phyloP scores from a whole-genome alignment of 2,888 invertebrate species.

The Branchipolynoe longqiensis region DNA sequence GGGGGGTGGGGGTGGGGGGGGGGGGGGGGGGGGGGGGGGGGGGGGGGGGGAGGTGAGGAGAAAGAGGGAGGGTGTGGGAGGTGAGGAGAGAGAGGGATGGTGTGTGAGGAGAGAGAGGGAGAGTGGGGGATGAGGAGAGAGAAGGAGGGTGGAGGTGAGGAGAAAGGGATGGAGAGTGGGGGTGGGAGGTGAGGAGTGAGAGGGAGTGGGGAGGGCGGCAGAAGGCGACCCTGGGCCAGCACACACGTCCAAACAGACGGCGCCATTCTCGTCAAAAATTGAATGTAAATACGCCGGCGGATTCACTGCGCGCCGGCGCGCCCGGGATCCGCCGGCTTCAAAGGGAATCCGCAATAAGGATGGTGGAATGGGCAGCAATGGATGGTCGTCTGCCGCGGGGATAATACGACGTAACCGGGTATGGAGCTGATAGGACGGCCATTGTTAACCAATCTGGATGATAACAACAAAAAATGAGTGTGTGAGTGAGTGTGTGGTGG shows the following conservation, averaged over 20 bases:
- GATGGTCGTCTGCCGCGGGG: neutral
- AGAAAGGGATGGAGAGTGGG: too few relatives aligned
- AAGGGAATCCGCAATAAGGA: slow-evolving; percentile 43
- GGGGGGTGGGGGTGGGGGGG: too few relatives aligned
- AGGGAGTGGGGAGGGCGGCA: too few relatives aligned
- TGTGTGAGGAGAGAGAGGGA: too few relatives aligned
- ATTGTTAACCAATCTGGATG: slow-evolving; percentile 40
- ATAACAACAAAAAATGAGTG: slow-evolving; percentile 17
- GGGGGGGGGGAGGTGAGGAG: too few relatives aligned
- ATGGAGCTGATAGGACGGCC: slow-evolving; percentile 20
- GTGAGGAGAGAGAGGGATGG: too few relatives aligned
- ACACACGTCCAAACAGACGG: slow-evolving; percentile 32
- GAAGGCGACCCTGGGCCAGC: neutral
- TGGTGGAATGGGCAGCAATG: neutral
- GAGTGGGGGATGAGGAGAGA: too few relatives aligned
- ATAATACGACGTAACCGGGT: slow-evolving; percentile 39
- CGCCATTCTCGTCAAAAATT: slow-evolving; percentile 45
- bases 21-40: too few relatives aligned
- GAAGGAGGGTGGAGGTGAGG: too few relatives aligned
- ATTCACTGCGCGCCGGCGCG: slow-evolving; percentile 3
- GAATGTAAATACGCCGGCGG: slow-evolving; percentile 24
- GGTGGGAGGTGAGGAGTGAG: too few relatives aligned
- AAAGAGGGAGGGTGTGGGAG: too few relatives aligned
- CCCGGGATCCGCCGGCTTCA: neutral
- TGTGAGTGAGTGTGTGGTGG: too few relatives aligned